Conservation (phyloP, 2,113 vertebrate genomes). For the Malurus cyaneus region DNA sequence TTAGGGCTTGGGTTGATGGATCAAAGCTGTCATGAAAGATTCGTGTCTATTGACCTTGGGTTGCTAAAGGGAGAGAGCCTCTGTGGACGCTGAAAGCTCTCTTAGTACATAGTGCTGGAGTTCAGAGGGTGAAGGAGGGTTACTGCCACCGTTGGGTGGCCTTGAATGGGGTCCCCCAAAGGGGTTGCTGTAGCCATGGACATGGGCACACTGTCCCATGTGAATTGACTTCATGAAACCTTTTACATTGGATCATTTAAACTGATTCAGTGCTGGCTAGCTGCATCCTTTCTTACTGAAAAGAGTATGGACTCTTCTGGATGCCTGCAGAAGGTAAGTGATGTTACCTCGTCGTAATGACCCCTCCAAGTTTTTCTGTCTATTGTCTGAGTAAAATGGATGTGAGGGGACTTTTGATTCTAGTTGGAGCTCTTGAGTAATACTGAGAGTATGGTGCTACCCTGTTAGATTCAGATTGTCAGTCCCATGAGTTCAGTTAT, state of each 20-base stretch:
- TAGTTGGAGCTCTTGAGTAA: not conserved
- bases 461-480: not conserved
- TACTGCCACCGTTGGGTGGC: not conserved
- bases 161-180: too few relatives aligned
- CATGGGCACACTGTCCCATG: rapidly evolving
- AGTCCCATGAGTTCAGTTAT: not conserved
- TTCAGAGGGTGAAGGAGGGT: not conserved
- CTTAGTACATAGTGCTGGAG: not conserved
- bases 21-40: not conserved
- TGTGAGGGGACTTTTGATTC: not conserved
- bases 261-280: not conserved
- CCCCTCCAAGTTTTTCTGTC: not conserved
- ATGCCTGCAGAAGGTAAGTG: not conserved
- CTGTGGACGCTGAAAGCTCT: not conserved
- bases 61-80: not conserved
- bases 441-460: not conserved
- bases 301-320: not conserved
- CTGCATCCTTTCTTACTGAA: not conserved
- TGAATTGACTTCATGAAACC: not conserved
- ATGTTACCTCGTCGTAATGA: not conserved
- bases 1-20: not conserved
- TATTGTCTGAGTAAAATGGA: not conserved
- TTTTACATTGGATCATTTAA: not conserved
- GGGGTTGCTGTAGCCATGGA: not conserved
- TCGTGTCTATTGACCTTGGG: not conserved